Percentiles rank a stretch among this genome's conserved stretches.
Evolutionary conservation across 1,140 invertebrate species (phyloP).

Genomic region (Drosophila pandora): DNA sequence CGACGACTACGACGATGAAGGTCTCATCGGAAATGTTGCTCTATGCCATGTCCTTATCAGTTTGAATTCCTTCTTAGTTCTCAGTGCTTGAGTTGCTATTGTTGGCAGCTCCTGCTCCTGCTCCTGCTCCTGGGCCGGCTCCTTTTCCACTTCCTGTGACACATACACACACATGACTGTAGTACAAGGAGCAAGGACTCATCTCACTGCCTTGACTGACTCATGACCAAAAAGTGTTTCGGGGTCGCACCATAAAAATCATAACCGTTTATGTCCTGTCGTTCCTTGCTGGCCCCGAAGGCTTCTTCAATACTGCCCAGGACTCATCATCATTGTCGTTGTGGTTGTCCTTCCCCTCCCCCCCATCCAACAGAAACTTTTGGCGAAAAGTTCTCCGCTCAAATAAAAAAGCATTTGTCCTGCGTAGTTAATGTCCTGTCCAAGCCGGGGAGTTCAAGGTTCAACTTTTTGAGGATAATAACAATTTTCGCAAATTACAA

Average conservation of each 20-base stretch:
- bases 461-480: slow-evolving; percentile 62
- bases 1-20: slow-evolving; percentile 16
- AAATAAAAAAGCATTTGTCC: slow-evolving; percentile 66
- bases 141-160: slow-evolving; percentile 50
- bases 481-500: slow-evolving; percentile 80
- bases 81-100: slow-evolving; percentile 19
- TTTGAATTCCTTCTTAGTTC: slow-evolving; percentile 40
- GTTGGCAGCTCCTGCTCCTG: slow-evolving; percentile 13
- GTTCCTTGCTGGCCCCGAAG: slow-evolving; percentile 1
- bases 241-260: slow-evolving; percentile 72
- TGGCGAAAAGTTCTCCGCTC: slow-evolving; percentile 43
- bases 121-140: slow-evolving; percentile 25
- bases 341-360: slow-evolving; percentile 5
- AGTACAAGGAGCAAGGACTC: background rate
- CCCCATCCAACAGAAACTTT: slow-evolving; percentile 3
- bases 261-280: slow-evolving; percentile 70
- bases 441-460: slow-evolving; percentile 31
- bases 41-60: slow-evolving; percentile 31
- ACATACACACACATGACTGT: background rate
- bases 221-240: slow-evolving; percentile 65
- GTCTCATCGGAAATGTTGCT: slow-evolving; percentile 65
- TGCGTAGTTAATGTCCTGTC: slow-evolving; percentile 33
- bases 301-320: background rate
- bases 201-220: slow-evolving; percentile 23
- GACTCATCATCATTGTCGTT: slow-evolving; percentile 37